Evolutionary conservation across 2,888 invertebrate species (phyloP).

Genomic region (Pachydiplax longipennis): DNA sequence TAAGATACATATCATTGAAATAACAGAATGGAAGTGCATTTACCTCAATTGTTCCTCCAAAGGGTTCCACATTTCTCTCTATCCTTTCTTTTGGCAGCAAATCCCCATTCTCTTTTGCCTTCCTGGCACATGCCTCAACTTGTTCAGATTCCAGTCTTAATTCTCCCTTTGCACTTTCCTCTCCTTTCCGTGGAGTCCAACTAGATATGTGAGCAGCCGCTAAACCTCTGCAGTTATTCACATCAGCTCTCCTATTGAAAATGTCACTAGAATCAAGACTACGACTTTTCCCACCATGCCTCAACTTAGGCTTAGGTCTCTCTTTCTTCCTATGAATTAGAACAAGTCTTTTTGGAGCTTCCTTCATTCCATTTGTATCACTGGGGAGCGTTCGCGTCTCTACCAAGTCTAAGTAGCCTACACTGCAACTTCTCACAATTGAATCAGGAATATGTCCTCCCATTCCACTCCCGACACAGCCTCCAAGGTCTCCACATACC

Average conservation of each 20-base stretch:
- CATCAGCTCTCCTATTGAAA: slow-evolving; percentile 59
- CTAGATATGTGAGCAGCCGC: not conserved
- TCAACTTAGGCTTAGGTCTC: slow-evolving; percentile 61
- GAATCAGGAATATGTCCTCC: slow-evolving; percentile 67
- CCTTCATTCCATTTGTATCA: slow-evolving; percentile 77
- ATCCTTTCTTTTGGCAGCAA: not conserved
- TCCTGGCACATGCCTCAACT: not conserved
- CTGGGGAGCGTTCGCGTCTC: slow-evolving; percentile 78
- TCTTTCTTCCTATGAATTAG: slow-evolving; percentile 72
- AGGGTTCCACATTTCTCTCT: not conserved
- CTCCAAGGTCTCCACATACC: slow-evolving; percentile 23
- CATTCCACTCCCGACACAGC: slow-evolving; percentile 20
- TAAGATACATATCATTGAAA: too few species aligned
- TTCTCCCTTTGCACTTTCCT: slow-evolving; percentile 12
- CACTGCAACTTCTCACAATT: slow-evolving; percentile 86
- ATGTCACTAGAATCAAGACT: slow-evolving; percentile 87
- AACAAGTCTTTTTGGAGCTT: slow-evolving; percentile 79
- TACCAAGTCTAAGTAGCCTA: slow-evolving; percentile 85
- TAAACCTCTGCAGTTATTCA: slow-evolving; percentile 8
- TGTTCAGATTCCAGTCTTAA: not conserved
- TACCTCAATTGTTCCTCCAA: slow-evolving; percentile 4
- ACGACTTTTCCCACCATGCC: slow-evolving; percentile 79
- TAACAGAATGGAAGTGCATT: not conserved
- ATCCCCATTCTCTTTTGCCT: not conserved
- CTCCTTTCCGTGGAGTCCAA: slow-evolving; percentile 21